These are phyloP conservation scores for Oopsacas minuta DNA, from an alignment of 37 sponge, comb jelly and placozoan species.

Conservation along the genomic window DNA sequence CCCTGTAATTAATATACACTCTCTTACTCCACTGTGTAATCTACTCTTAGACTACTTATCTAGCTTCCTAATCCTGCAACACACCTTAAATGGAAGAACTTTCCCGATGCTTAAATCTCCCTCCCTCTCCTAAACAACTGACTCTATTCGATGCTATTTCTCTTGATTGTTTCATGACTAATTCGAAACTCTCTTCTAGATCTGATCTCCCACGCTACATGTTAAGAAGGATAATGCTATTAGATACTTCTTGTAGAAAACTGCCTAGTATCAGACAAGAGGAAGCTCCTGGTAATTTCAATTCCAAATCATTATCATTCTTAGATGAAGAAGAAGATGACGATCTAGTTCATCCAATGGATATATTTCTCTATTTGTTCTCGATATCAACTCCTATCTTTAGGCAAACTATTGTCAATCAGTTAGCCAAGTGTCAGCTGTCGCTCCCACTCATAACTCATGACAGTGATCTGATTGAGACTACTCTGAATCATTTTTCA, in stretches of 20 bases:
- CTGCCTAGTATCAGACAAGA: not conserved
- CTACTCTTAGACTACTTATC: too few species aligned
- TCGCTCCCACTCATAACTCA: conserved; percentile 23
- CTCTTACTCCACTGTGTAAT: too few species aligned
- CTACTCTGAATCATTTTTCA: conserved; percentile 12
- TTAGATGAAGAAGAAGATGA: not conserved
- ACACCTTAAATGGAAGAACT: not conserved
- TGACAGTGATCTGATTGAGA: not conserved
- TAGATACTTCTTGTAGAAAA: not conserved
- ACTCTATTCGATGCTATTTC: conserved; percentile 1
- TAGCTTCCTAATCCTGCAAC: too few species aligned
- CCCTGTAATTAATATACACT: too few species aligned
- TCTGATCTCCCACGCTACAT: not conserved
- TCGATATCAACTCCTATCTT: not conserved
- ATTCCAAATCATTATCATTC: not conserved
- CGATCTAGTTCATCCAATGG: not conserved
- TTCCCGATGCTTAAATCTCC: not conserved
- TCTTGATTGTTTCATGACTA: not conserved
- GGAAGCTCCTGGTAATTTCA: not conserved
- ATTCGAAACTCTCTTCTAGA: not conserved
- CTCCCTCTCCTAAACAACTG: not conserved
- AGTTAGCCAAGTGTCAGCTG: conserved; percentile 19
- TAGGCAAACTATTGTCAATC: not conserved
- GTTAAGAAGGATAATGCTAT: not conserved
- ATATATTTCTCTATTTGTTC: conserved; percentile 1